Conservation (phyloP, 2,888 invertebrate species). For the Liodrosophila aerea region DNA sequence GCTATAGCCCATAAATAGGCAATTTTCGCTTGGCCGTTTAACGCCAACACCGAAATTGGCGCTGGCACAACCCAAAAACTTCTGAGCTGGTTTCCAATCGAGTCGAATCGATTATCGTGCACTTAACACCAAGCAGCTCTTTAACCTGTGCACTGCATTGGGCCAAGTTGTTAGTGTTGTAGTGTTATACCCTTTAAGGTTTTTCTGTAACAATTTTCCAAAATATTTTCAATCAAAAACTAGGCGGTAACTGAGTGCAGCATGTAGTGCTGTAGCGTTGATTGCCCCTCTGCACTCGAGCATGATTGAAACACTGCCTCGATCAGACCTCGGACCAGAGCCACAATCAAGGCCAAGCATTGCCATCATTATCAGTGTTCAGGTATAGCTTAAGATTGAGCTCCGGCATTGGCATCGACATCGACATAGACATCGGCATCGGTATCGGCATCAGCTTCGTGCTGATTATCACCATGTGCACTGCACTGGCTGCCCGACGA, state of each 20-base stretch:
- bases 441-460: conserved; percentile 37
- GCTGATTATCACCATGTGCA: conserved; percentile 74
- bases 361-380: conserved; percentile 61
- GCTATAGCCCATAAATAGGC: conserved; percentile 67
- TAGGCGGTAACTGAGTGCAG: conserved; percentile 56
- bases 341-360: conserved; percentile 54
- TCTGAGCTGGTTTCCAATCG: conserved; percentile 34
- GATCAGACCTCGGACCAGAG: conserved; percentile 26
- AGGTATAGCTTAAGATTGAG: conserved; percentile 16
- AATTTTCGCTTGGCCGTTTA: conserved; percentile 70
- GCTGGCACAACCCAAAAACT: conserved; percentile 15
- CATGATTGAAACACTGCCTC: conserved; percentile 52
- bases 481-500: conserved; percentile 62
- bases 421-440: conserved; percentile 8
- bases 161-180: conserved; percentile 24
- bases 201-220: conserved; percentile 63
- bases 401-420: conserved; percentile 34
- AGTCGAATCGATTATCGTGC: conserved; percentile 76
- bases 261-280: conserved; percentile 51
- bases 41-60: conserved; percentile 68
- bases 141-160: conserved; percentile 57
- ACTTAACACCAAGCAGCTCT: conserved; percentile 76
- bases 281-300: conserved; percentile 44
- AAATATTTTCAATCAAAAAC: conserved; percentile 69
- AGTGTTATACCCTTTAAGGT: conserved; percentile 67